Evolutionary conservation across 2,888 invertebrate species (phyloP).

Genomic region (Drosophila multiciliata): DNA sequence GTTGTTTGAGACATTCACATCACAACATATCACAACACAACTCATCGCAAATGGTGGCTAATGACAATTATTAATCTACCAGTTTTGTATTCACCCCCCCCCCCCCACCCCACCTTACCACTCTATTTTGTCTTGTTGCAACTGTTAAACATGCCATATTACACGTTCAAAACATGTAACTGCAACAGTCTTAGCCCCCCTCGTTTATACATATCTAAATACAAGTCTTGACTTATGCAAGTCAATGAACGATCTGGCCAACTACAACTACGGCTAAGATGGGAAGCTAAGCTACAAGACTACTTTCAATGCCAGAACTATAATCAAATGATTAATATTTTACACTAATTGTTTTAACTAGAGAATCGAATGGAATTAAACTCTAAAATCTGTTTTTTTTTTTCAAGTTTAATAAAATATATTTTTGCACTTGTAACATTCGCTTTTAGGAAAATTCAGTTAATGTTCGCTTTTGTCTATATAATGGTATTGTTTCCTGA

Average conservation of each 20-base stretch:
- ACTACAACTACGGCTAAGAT: not conserved
- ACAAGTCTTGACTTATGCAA: conserved; percentile 38
- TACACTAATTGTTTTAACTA: not conserved
- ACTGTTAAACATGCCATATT: conserved; percentile 49
- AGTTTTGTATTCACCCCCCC: conserved; percentile 43
- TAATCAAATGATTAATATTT: not conserved
- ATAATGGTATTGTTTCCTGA: not conserved
- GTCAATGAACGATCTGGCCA: conserved; percentile 29
- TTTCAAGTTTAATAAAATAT: too few relatives aligned
- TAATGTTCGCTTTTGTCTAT: not conserved
- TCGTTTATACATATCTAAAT: too few relatives aligned
- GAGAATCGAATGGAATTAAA: not conserved
- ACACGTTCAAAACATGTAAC: conserved; percentile 40
- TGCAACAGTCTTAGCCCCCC: conserved; percentile 1
- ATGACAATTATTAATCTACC: conserved; percentile 75
- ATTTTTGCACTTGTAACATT: not conserved
- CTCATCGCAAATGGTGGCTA: conserved; percentile 49
- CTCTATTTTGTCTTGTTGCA: not conserved
- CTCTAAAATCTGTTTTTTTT: not conserved
- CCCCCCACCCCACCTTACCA: not conserved
- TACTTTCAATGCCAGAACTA: not conserved
- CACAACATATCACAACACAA: conserved; percentile 7
- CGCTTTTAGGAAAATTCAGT: not conserved
- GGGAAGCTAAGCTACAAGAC: not conserved
- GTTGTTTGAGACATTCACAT: conserved; percentile 25